phyloP scores from a whole-genome alignment of 2,797 vertebrate genomes.

The Manis pentadactyla region DNA sequence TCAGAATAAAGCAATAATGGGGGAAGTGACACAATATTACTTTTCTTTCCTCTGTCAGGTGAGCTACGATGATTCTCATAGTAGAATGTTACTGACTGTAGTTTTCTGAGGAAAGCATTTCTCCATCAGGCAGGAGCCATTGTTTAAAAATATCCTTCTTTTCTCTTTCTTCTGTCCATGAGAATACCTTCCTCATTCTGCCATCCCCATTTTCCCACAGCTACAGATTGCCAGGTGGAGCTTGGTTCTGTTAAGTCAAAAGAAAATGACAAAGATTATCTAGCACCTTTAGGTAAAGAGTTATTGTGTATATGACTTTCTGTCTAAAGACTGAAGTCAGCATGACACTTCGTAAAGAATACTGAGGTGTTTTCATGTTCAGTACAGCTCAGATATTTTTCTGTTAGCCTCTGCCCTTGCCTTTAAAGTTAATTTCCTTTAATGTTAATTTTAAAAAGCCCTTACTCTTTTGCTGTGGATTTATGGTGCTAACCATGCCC shows the following conservation, averaged over 20 bases:
- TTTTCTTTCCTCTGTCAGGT: background rate
- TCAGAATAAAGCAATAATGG: background rate
- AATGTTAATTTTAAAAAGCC: conserved; percentile 55
- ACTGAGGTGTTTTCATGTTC: conserved; percentile 50
- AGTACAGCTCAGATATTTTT: conserved; percentile 44
- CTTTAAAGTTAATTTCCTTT: conserved; percentile 65
- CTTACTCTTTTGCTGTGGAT: conserved; percentile 34
- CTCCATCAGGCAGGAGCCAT: background rate
- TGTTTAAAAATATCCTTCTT: background rate
- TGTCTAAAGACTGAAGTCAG: conserved; percentile 39
- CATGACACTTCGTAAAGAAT: conserved; percentile 28
- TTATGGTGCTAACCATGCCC: conserved; percentile 47
- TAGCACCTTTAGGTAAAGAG: conserved; percentile 8
- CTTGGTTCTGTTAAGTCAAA: background rate
- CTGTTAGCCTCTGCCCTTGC: conserved; percentile 53
- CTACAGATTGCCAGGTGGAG: background rate
- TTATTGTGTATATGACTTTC: background rate
- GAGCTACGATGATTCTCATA: background rate
- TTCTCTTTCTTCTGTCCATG: background rate
- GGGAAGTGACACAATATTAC: background rate
- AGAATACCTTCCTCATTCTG: background rate
- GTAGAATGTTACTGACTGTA: background rate
- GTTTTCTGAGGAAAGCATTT: background rate
- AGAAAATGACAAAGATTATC: background rate
- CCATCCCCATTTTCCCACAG: background rate